phyloP scores from a whole-genome alignment of 2,888 invertebrate genomes.

The Itoplectis maculator region DNA sequence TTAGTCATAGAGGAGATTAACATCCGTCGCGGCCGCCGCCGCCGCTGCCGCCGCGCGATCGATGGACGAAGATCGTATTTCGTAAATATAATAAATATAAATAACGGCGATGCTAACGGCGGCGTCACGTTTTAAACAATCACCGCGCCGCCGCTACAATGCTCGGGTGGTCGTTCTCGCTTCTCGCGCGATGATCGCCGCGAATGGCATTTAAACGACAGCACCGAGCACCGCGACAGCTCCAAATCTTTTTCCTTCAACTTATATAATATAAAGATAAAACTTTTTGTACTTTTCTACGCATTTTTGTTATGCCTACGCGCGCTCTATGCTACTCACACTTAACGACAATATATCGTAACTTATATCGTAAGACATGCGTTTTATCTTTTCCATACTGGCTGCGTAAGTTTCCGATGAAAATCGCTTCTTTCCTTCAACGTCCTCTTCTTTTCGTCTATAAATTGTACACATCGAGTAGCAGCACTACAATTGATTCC shows the following conservation, averaged over 20 bases:
- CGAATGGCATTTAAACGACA: constrained; percentile 63
- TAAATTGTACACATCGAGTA: constrained; percentile 50
- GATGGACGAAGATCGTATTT: constrained; percentile 61
- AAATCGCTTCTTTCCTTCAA: constrained; percentile 20
- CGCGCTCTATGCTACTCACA: constrained; percentile 74
- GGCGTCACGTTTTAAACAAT: constrained; percentile 59
- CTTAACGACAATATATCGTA: constrained; percentile 73
- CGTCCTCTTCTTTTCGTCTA: neutral
- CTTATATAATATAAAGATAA: constrained; percentile 67
- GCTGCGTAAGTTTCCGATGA: constrained; percentile 67
- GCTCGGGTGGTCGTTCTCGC: too few species aligned
- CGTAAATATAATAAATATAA: constrained; percentile 59
- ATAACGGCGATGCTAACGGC: constrained; percentile 64
- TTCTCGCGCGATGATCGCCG: too few species aligned
- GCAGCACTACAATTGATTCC: constrained; percentile 55
- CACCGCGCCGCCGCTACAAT: constrained; percentile 60
- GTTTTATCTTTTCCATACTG: constrained; percentile 61
- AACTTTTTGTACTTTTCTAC: constrained; percentile 83
- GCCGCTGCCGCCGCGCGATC: too few species aligned
- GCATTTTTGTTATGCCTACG: constrained; percentile 76
- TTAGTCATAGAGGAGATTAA: constrained; percentile 73
- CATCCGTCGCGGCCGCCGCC: constrained; percentile 62
- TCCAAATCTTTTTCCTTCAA: constrained; percentile 63
- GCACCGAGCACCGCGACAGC: constrained; percentile 71
- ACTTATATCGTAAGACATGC: constrained; percentile 67